phyloP scores from a whole-genome alignment of 2,888 invertebrate genomes.

The Hydraecia micacea region DNA sequence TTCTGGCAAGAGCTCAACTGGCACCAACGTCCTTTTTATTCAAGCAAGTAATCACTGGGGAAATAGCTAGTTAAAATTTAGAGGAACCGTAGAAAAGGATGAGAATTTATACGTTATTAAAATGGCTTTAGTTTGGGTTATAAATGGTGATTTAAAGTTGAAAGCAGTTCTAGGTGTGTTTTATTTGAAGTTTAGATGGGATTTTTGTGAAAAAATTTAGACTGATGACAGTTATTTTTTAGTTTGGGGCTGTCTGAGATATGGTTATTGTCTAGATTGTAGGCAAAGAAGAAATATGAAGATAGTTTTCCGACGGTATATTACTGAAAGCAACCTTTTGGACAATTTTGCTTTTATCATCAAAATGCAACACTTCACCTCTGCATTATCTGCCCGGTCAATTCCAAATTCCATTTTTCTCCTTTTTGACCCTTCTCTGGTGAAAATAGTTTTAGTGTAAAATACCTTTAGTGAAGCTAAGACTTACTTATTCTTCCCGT shows the following conservation, averaged over 20 bases:
- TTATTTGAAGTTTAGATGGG: conserved; percentile 28
- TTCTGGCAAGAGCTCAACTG: conserved; percentile 63
- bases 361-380: no score
- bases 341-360: background rate
- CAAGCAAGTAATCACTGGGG: conserved; percentile 39
- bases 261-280: background rate
- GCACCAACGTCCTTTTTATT: conserved; percentile 29
- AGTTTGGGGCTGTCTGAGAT: background rate
- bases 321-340: background rate
- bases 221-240: conserved; percentile 19
- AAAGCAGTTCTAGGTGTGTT: conserved; percentile 11
- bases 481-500: background rate
- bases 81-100: conserved; percentile 23
- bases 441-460: background rate
- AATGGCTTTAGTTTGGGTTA: conserved; percentile 20
- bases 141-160: conserved; percentile 45
- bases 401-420: background rate
- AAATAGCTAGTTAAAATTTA: conserved; percentile 41
- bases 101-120: conserved; percentile 53
- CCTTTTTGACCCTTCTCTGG: background rate
- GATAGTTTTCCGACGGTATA: background rate
- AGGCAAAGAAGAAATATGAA: background rate
- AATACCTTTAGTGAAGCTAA: background rate
- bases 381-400: background rate
- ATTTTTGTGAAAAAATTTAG: conserved; percentile 25